Evolutionary conservation across 2,797 vertebrate genomes (phyloP), one percentile per base, ranked within the genome.

Genomic region (Pipistrellus kuhlii): DNA sequence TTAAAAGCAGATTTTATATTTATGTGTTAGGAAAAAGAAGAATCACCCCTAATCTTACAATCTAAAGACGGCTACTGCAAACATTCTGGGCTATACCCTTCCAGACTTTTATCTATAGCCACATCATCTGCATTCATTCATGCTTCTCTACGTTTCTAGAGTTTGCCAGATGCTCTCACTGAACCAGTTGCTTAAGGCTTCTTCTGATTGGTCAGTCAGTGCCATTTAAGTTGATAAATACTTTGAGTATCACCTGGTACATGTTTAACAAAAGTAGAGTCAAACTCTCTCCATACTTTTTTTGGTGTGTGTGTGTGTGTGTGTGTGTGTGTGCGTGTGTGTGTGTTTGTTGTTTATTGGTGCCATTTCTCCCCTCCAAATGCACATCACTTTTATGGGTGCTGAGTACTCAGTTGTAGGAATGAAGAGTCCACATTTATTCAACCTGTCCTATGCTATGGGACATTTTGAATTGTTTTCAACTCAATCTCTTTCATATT

Each of bases 1-100:
- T 84, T 93, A 27, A 41, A 73, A 87, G 23, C 30, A 46, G 72
- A 53, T 82, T 93, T 95, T 48, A 11, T 86, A 75, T 46, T 82
- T 44, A 30, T 38, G 2, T 69, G 64, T 91, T 81, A 57, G 57
- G 64, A 87, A 91, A 95, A 86, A 71, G 6, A 18, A 90, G 88
- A 91, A 59, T 84, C 23, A 85, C 5, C 14, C 17, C 68, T 82
- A 57, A 78, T 44, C 14, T 85, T 72, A 11, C 6, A 73, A 83
- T 66, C 41, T 32, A 46, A 57, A 85, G 27, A 91, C n/a, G 59
- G 68, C 27, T 21, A 15, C 66, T 71, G 0, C 30, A 55, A 83
- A 66, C 27, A 51, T 44, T 82, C 64, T 9, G 12, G 48, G 14
- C 9, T 75, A 6, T 20, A 17, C 27, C 15, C 59, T 87, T 41